These are phyloP conservation scores for Oncopeltus fasciatus DNA, from an alignment of 1,140 invertebrate genomes.

Conservation along the genomic window DNA sequence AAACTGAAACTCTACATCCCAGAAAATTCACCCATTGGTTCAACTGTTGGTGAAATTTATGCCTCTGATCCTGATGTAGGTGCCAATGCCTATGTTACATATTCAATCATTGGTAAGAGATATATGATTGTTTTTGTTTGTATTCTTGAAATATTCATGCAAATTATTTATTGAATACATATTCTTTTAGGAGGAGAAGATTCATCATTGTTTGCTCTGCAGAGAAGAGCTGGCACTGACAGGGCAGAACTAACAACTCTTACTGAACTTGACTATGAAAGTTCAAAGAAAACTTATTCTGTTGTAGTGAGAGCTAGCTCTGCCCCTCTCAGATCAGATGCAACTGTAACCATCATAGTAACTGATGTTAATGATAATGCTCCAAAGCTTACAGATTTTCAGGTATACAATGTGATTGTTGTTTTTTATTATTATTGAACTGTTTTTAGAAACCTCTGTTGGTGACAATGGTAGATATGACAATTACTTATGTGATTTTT, in stretches of 20 bases:
- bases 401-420: constrained; percentile 29
- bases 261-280: constrained; percentile 87
- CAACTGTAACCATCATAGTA: constrained; percentile 74
- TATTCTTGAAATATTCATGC: neutral
- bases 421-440: no score
- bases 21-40: constrained; percentile 87
- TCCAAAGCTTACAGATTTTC: constrained; percentile 75
- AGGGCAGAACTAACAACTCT: constrained; percentile 73
- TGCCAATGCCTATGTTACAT: constrained; percentile 76
- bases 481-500: no score
- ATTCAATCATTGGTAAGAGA: constrained; percentile 63
- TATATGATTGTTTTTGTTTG: neutral
- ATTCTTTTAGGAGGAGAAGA: constrained; percentile 59
- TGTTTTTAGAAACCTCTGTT: no score
- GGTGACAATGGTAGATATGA: no score
- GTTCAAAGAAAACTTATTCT: constrained; percentile 73
- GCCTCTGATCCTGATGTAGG: constrained; percentile 88
- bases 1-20: constrained; percentile 73
- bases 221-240: constrained; percentile 56
- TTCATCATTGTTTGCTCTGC: constrained; percentile 68
- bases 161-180: constrained; percentile 27
- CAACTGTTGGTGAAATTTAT: constrained; percentile 75
- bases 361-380: constrained; percentile 89
- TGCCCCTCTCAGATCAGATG: constrained; percentile 74
- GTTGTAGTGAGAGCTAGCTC: constrained; percentile 78